Percentiles rank a stretch among this genome's conserved stretches.
phyloP scores from a whole-genome alignment of 2,888 invertebrate genomes.

The Pseudococcus longispinus region DNA sequence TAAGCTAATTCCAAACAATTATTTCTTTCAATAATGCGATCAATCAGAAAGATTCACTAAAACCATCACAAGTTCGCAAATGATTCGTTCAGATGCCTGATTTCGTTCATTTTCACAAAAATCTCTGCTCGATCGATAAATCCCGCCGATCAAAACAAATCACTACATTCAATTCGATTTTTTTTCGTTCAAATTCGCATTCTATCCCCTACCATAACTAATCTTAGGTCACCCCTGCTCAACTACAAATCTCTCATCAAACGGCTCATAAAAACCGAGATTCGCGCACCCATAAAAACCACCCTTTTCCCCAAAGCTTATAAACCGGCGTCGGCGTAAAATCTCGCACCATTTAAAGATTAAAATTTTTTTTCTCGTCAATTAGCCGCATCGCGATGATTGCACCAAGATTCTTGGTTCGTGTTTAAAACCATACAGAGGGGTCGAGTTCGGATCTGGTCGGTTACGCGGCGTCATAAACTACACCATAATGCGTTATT shows the following conservation, averaged over 20 bases:
- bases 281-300: background rate
- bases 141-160: background rate
- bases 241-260: background rate
- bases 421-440: background rate
- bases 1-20: background rate
- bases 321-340: background rate
- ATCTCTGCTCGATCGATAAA: background rate
- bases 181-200: background rate
- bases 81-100: too few relatives aligned
- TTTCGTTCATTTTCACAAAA: too few relatives aligned
- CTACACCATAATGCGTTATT: background rate
- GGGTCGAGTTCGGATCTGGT: background rate
- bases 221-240: background rate
- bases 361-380: constrained; percentile 22
- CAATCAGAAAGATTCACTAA: too few relatives aligned
- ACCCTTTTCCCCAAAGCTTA: background rate
- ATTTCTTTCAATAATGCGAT: too few relatives aligned
- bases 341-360: constrained; percentile 1
- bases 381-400: background rate
- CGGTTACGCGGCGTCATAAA: background rate
- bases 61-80: too few relatives aligned
- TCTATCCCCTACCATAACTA: background rate
- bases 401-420: background rate
- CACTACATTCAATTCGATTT: too few relatives aligned
- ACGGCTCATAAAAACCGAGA: background rate